Percentiles rank a stretch among this genome's conserved stretches.
Conservation (phyloP, 2,888 invertebrate genomes). For the Calephelis perditalis region DNA sequence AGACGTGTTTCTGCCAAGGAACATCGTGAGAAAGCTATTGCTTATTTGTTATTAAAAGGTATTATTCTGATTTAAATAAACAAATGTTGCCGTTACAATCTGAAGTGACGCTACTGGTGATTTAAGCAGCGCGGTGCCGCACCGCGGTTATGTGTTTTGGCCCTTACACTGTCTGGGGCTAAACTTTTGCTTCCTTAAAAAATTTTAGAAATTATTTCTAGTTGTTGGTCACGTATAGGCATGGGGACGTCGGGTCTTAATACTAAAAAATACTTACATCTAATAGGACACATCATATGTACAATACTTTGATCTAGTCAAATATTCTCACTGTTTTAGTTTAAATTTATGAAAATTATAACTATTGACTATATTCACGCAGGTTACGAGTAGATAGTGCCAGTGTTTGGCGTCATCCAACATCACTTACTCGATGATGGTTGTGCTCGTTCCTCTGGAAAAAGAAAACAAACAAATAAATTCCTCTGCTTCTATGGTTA, state of each 20-base stretch:
- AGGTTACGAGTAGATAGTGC: constrained; percentile 18
- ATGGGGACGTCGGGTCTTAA: neutral
- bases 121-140: no score
- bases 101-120: no score
- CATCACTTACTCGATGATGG: constrained; percentile 64
- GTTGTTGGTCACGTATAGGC: no score
- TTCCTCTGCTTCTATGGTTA: constrained; percentile 24
- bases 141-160: no score
- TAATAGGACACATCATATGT: constrained; percentile 2
- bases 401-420: constrained; percentile 26
- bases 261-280: neutral
- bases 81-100: no score
- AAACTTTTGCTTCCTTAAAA: no score
- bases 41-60: no score
- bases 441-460: constrained; percentile 50
- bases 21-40: no score
- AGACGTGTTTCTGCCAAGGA: no score
- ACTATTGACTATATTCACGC: constrained; percentile 8
- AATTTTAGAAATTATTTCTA: no score
- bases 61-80: no score
- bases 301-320: neutral
- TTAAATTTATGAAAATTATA: neutral
- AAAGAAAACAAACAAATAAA: constrained; percentile 18
- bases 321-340: neutral
- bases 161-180: no score